Base-by-base conservation (phyloP, 2,797 vertebrate genomes). In the Danio kyathit region DNA sequence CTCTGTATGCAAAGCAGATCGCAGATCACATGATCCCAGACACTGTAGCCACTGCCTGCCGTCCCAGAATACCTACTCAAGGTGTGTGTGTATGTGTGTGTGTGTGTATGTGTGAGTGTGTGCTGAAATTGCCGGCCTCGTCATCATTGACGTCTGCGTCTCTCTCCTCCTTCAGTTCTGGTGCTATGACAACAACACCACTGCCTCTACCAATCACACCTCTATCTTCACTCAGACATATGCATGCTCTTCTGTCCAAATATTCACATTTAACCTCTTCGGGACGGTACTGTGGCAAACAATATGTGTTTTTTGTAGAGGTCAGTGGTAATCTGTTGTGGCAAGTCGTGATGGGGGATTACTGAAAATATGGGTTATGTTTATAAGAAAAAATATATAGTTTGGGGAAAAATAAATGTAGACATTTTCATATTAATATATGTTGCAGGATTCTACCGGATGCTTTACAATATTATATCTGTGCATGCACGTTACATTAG, bases 151-250 rank as follows among this genome's bases (percentile, higher is more conserved):
- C 89, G 86, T 72, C 81, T 82, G 78, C 64, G 52, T 83, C 56
- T 83, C 82, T 80, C 86, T 87, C 85, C 79, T 83, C 85, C 80
- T 82, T 89, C 90, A 86, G 89, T 86, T 64, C 77, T 8, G 90
- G 87, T 90, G 91, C 91, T 90, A 91, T 91, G 91, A 93, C 93
- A 91, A 93, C 93, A 86, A 83, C 87, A 82, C 85, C 76, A 83
- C 79, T 85, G 69, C 85, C 80, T 76, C 48, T 81, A 82, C 85
- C 82, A 65, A 88, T 90, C 84, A 88, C 87, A 81, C 89, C 85
- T 88, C 88, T 74, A 85, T 89, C 56, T 80, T 72, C 43, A 70
- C 79, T n/a, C 61, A 60, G 85, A 72, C 71, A 78, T 76, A 82
- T 81, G 83, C 81, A 81, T 60, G 57, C 17, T 69, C 38, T 69